Conservation (phyloP, 2,888 invertebrate genomes). For the Tolmerus cingulatus region DNA sequence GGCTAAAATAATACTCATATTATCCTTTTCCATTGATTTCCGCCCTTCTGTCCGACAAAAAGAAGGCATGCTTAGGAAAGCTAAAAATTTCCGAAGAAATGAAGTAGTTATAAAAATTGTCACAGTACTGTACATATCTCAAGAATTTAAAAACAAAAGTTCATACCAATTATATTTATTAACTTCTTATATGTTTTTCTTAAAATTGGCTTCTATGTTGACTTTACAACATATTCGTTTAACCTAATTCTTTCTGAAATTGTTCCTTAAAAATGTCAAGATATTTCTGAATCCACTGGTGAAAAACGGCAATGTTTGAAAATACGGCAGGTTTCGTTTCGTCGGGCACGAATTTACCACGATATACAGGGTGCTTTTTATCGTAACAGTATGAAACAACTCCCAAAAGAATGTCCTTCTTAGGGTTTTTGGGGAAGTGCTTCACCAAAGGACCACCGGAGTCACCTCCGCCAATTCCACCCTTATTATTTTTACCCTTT, state of each 20-base stretch:
- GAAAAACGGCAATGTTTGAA: neutral
- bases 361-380: neutral
- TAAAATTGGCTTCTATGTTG: neutral
- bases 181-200: neutral
- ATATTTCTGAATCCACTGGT: neutral
- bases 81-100: too few relatives aligned
- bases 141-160: too few relatives aligned
- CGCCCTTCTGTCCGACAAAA: too few relatives aligned
- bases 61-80: too few relatives aligned
- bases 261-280: neutral
- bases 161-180: neutral
- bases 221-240: neutral
- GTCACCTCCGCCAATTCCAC: neutral
- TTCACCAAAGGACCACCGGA: conserved; percentile 8
- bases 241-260: neutral
- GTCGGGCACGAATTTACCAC: neutral
- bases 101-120: too few relatives aligned
- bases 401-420: neutral
- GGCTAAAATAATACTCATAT: too few relatives aligned
- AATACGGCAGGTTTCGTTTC: neutral
- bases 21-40: too few relatives aligned
- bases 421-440: neutral
- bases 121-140: too few relatives aligned
- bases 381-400: neutral
- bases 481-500: neutral